phyloP scores from a whole-genome alignment of 2,113 vertebrate genomes.

The Petroica traversi region DNA sequence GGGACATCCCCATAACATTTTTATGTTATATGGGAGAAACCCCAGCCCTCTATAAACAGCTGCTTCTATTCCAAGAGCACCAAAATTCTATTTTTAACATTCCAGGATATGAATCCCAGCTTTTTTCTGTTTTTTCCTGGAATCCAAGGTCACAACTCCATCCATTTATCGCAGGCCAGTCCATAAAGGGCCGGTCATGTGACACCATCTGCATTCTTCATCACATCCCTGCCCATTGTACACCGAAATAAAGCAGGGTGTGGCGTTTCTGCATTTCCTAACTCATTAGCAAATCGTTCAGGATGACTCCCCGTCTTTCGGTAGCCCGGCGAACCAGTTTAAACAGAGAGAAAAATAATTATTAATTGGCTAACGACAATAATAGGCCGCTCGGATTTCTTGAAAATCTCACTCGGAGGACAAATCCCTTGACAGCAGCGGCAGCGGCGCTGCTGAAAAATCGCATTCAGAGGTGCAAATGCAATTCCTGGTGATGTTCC shows the following conservation, averaged over 20 bases:
- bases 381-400: not conserved
- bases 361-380: not conserved
- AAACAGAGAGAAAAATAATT: not conserved
- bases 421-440: not conserved
- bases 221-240: conserved; percentile 5
- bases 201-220: conserved; percentile 19
- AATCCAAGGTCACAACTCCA: not conserved
- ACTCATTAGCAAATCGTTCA: not conserved
- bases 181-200: not conserved
- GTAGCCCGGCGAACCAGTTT: not conserved
- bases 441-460: not conserved
- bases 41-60: not conserved
- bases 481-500: not conserved
- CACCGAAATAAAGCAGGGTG: conserved; percentile 19
- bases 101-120: not conserved
- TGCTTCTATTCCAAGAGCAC: not conserved
- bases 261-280: conserved; percentile 45
- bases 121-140: not conserved
- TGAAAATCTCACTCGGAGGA: not conserved
- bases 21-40: not conserved
- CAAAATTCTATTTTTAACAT: not conserved
- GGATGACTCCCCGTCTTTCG: not conserved
- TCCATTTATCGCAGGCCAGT: not conserved
- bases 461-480: not conserved
- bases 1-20: not conserved